phyloP scores from a whole-genome alignment of 2,888 invertebrate species.

The Drosophila meridionalis region DNA sequence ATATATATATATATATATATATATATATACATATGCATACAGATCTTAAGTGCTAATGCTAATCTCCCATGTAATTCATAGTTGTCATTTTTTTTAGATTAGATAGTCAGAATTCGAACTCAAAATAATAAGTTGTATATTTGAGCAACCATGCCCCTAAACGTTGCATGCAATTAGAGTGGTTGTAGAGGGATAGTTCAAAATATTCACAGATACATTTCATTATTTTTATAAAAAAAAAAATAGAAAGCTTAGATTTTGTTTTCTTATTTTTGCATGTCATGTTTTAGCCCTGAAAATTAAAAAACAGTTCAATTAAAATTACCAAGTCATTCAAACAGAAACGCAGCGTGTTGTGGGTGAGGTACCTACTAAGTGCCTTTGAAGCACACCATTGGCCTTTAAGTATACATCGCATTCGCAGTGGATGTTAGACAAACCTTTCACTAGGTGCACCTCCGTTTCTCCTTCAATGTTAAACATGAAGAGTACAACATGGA shows the following conservation, averaged over 20 bases:
- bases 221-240: not conserved
- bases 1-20: not conserved
- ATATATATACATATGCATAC: not conserved
- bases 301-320: not conserved
- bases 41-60: not conserved
- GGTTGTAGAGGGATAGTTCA: not conserved
- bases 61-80: not conserved
- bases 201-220: too few relatives aligned
- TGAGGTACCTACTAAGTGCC: not conserved
- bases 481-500: not conserved
- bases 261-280: conserved; percentile 11
- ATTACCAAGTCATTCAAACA: not conserved
- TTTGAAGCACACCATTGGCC: not conserved
- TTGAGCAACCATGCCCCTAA: not conserved
- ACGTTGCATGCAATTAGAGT: not conserved
- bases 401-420: not conserved
- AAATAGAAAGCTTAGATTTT: not conserved
- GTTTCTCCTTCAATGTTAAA: not conserved
- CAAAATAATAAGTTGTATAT: not conserved
- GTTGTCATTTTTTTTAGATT: not conserved
- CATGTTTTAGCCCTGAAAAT: not conserved
- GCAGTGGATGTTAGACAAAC: not conserved
- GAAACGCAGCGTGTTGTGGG: not conserved
- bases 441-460: not conserved
- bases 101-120: not conserved